These are phyloP conservation scores for Shargacucullia verbasci DNA, from an alignment of 2,888 invertebrate species.

Conservation along the genomic window DNA sequence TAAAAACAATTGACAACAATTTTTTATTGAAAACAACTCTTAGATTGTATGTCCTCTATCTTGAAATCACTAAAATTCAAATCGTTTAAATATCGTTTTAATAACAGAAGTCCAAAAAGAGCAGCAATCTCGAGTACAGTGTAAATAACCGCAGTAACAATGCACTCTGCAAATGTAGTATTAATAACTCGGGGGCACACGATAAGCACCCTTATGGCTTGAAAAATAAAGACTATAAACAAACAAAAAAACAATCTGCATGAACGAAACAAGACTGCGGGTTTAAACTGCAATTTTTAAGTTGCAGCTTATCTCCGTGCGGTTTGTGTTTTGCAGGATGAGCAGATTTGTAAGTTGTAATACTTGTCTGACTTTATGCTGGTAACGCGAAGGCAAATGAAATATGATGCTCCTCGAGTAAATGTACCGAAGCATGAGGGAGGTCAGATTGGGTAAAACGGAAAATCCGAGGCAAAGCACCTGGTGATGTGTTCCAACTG, in stretches of 20 bases:
- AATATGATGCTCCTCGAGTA: too few species aligned
- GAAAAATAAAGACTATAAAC: constrained; percentile 20
- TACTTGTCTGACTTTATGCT: background rate
- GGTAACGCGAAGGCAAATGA: too few species aligned
- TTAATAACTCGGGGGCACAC: constrained; percentile 41
- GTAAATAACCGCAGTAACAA: constrained; percentile 63
- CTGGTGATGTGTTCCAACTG: too few species aligned
- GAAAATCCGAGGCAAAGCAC: too few species aligned
- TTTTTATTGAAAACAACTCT: too few species aligned
- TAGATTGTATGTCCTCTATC: too few species aligned
- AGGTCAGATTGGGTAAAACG: too few species aligned
- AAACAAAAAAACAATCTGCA: constrained; percentile 13
- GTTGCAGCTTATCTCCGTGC: constrained; percentile 36
- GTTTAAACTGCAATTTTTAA: constrained; percentile 45
- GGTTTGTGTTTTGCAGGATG: constrained; percentile 21
- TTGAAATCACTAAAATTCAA: background rate
- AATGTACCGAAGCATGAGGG: too few species aligned
- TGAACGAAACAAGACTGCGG: constrained; percentile 33
- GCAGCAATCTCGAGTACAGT: constrained; percentile 55
- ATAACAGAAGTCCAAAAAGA: constrained; percentile 42
- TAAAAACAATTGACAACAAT: too few species aligned
- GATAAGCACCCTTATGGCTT: constrained; percentile 22
- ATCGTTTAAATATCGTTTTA: constrained; percentile 38
- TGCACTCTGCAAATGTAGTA: constrained; percentile 57
- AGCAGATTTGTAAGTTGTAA: constrained; percentile 12